Evolutionary conservation across 1,140 invertebrate species (phyloP).

Genomic region (Arctopsyche grandis): DNA sequence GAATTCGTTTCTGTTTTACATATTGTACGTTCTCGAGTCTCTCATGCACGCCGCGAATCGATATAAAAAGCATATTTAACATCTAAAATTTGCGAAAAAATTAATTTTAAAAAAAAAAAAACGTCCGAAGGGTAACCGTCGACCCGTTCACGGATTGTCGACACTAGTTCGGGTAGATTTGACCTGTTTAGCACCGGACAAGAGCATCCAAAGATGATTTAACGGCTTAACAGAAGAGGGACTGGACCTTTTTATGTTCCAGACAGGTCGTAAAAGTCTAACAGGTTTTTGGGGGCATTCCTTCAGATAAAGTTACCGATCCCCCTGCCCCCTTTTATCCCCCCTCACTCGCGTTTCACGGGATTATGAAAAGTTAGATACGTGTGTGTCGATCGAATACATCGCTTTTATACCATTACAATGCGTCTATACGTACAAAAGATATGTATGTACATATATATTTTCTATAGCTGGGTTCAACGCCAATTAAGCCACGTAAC

Average conservation of each 20-base stretch:
- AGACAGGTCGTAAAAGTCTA: slow-evolving; percentile 43
- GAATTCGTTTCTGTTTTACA: too few relatives aligned
- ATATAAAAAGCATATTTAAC: too few relatives aligned
- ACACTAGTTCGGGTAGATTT: slow-evolving; percentile 15
- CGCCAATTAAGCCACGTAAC: not conserved
- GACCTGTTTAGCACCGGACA: slow-evolving; percentile 39
- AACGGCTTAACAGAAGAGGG: slow-evolving; percentile 39
- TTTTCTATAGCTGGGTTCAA: not conserved
- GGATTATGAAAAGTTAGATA: slow-evolving; percentile 35
- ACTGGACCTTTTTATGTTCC: slow-evolving; percentile 45
- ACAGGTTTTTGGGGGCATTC: slow-evolving; percentile 45
- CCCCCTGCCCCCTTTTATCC: not conserved
- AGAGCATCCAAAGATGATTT: slow-evolving; percentile 41
- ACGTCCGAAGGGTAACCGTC: too few relatives aligned
- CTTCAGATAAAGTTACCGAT: slow-evolving; percentile 38
- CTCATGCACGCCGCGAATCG: too few relatives aligned
- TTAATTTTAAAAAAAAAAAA: too few relatives aligned
- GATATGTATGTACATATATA: not conserved
- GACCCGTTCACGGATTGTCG: too few relatives aligned
- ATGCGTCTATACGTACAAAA: not conserved
- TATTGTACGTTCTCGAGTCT: too few relatives aligned
- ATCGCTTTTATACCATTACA: not conserved
- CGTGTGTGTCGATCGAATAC: not conserved
- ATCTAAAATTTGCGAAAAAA: too few relatives aligned
- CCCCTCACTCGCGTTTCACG: slow-evolving; percentile 2